Evolutionary conservation across 2,888 invertebrate species (phyloP), one percentile per base, ranked within the genome.

Genomic region (Eupithecia dodoneata): DNA sequence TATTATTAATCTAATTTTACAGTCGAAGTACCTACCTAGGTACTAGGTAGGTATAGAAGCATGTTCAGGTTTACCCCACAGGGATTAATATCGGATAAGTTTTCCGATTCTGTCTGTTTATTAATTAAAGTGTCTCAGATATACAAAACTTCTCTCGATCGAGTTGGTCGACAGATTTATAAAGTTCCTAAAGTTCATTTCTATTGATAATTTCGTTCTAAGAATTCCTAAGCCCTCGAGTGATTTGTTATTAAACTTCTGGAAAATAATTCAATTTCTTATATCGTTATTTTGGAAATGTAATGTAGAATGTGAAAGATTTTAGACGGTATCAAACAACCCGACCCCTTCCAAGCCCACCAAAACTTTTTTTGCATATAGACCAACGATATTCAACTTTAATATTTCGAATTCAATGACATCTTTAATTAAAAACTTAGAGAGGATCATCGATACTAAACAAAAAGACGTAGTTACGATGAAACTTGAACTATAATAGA

Each of bases 11-110:
- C 18, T 9, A 30, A 63, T 63, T 63, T 12, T 59, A 18, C 15
- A 9, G 42, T 44, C 18, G 1, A 67, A 67, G 1, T 18, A 30
- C 30, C 30, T 30, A 30, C 30, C 30, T 30, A 30, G 30, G 30
- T 30, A 30, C 30, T 30, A 30, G 30, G 30, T 30, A 30, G 30
- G 0, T 30, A 0, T 66, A n/a, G 45, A 67, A 44, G 9, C 45
- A 9, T 67, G 44, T 42, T 15, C 6, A 4, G 10, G 18, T 45
- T 9, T 10, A 15, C n/a, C 45, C n/a, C 45, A 15, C 44, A 44
- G 67, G 74, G 49, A 80, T 81, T 78, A 77, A 81, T 80, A 80
- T 78, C 80, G 73, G 52, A 79, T 76, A 66, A 73, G 67, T 65
- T 72, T 71, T 41, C 49, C 65, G 75, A 75, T 78, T 67, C 7